Conservation (phyloP, 2,113 vertebrate genomes). For the Gymnobelideus leadbeateri region DNA sequence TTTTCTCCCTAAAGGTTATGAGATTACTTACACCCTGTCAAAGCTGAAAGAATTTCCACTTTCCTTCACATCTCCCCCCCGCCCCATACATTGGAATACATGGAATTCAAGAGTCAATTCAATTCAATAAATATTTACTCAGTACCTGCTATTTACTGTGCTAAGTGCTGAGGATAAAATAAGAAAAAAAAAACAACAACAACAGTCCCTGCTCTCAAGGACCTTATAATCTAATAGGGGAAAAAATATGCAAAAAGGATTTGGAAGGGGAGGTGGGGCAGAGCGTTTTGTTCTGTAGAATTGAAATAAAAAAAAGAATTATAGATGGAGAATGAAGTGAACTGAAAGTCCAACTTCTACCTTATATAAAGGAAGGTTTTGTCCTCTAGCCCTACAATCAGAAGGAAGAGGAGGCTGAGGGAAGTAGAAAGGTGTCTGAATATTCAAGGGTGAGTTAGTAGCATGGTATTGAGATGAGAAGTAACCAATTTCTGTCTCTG, state of each 20-base stretch:
- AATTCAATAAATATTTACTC: not conserved
- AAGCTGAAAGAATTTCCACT: not conserved
- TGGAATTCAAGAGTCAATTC: not conserved
- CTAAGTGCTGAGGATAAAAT: too few relatives aligned
- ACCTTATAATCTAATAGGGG: too few relatives aligned
- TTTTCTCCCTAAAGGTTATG: too few relatives aligned
- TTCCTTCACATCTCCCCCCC: not conserved
- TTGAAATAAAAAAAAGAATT: too few relatives aligned
- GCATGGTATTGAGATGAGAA: too few relatives aligned
- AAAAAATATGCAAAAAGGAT: not conserved
- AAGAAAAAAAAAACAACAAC: too few relatives aligned
- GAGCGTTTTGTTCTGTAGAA: not conserved
- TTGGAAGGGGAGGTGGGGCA: not conserved
- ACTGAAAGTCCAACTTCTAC: not conserved
- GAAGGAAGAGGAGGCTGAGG: too few relatives aligned
- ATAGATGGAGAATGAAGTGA: not conserved
- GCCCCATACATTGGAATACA: not conserved
- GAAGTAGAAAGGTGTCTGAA: too few relatives aligned
- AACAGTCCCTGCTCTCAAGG: too few relatives aligned
- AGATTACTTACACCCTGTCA: not conserved
- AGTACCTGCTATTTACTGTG: not conserved
- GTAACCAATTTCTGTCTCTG: too few relatives aligned
- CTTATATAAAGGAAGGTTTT: not conserved
- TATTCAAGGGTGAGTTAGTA: too few relatives aligned
- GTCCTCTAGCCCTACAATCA: too few relatives aligned